Base-by-base conservation (phyloP, 2,888 invertebrate genomes). In the Eurytoma adleriae region DNA sequence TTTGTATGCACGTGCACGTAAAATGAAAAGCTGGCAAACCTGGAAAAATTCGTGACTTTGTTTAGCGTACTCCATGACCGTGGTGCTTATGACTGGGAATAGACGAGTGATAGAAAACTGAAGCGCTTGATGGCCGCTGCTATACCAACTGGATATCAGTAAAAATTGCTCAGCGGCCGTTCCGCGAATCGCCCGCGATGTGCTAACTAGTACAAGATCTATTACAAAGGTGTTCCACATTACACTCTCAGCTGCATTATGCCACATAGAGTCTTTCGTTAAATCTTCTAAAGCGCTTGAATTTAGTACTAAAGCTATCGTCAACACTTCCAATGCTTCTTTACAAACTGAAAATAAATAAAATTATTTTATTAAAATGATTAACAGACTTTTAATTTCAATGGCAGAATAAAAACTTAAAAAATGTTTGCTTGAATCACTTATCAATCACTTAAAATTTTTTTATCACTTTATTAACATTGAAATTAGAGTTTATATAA, bases 311-410 rank as follows among this genome's bases (percentile, higher is more conserved):
- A 98, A 94, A 84, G 96, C 96, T 84, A 98, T 94, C 70, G 97
- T 97, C 82, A 99, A 92, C 82, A 98, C 95, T 92, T 99, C 98
- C 90, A 99, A 92, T 68, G 98, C 97, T 92, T 98, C 98, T 86
- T 97, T 96, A 87, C 97, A 97, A 88, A 97, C 95, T 92, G 91
- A 69, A 88, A 92, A 87, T 70, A 67, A 64, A 71, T 61, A 16
- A 18, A 59, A 64, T 54, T 24, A 13, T 71, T 18, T 48, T 2
- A n/a, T 62, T 48, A 30, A 67, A n/a, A 69, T 18, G 40, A 10
- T 40, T 1, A 10, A 40, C 10, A 40, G 4, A 1, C 0, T 40
- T 40, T 40, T 40, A 40, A 40, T 0, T 10, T 40, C 7, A 40
- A 40, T 40, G 30, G 3, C 30, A 30, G 30, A 5, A 3, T 30